Percentiles rank a stretch among this genome's conserved stretches.
phyloP scores from a whole-genome alignment of 1,140 invertebrate species.

The Drosophila albomicans region DNA sequence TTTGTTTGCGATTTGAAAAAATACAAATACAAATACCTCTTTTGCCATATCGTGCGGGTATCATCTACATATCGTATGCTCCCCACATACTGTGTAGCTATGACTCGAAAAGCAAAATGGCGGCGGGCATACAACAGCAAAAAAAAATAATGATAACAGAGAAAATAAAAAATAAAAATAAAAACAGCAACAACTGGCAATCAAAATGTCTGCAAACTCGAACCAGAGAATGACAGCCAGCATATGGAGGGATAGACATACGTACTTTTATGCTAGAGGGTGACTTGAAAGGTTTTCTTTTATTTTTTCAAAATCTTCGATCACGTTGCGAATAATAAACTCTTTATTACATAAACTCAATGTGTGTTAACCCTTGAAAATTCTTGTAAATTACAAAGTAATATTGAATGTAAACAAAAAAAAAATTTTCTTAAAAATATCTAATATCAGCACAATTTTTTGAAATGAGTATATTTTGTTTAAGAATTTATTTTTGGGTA shows the following conservation, averaged over 20 bases:
- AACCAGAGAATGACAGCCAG: slow-evolving; percentile 66
- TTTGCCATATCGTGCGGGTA: slow-evolving; percentile 19
- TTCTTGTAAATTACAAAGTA: no score
- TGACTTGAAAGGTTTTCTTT: slow-evolving; percentile 6
- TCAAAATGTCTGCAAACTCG: slow-evolving; percentile 66
- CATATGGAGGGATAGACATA: slow-evolving; percentile 59
- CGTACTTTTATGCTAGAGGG: slow-evolving; percentile 27
- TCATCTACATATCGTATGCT: slow-evolving; percentile 26
- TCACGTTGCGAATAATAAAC: background rate
- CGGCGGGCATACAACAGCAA: slow-evolving; percentile 39
- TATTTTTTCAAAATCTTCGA: background rate
- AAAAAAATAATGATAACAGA: slow-evolving; percentile 57
- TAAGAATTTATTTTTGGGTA: no score
- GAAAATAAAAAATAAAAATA: slow-evolving; percentile 61
- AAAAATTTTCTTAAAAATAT: no score
- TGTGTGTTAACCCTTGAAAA: no score
- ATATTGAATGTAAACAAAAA: no score
- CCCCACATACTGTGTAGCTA: background rate
- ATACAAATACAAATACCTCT: slow-evolving; percentile 20
- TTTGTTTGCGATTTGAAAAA: slow-evolving; percentile 30
- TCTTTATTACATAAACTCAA: no score
- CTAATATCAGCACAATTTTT: no score
- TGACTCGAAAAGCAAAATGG: slow-evolving; percentile 34
- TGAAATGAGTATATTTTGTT: no score
- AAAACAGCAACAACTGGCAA: slow-evolving; percentile 57